Evolutionary conservation across 2,888 invertebrate species (phyloP).

Genomic region (Melanargia galathea): DNA sequence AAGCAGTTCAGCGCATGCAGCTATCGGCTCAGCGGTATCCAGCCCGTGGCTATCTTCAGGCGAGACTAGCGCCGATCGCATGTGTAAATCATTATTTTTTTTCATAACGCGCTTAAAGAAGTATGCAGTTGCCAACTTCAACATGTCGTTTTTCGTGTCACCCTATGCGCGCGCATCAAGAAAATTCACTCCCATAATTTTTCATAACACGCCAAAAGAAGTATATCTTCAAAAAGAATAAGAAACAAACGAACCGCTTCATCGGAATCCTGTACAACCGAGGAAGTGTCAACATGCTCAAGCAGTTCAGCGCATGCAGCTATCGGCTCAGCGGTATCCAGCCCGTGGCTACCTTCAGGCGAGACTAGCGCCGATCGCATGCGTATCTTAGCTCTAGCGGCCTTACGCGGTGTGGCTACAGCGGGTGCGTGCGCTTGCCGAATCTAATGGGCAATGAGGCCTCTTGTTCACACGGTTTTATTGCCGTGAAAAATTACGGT

Average conservation of each 20-base stretch:
- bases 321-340: constrained; percentile 9
- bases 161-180: too few species aligned
- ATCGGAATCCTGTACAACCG: constrained; percentile 16
- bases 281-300: constrained; percentile 8
- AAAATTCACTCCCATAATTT: too few species aligned
- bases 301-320: constrained; percentile 19
- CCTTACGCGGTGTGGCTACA: constrained; percentile 47
- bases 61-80: constrained; percentile 56
- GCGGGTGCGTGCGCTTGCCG: constrained; percentile 55
- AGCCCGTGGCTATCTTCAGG: constrained; percentile 45
- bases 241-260: constrained; percentile 29
- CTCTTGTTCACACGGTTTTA: too few species aligned
- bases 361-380: constrained; percentile 57
- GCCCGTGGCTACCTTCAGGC: constrained; percentile 47
- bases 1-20: constrained; percentile 16
- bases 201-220: too few species aligned
- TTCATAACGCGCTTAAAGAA: too few species aligned
- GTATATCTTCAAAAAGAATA: background rate
- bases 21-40: constrained; percentile 10
- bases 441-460: constrained; percentile 69
- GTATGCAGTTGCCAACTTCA: too few species aligned
- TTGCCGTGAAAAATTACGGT: too few species aligned
- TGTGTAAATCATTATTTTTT: constrained; percentile 50
- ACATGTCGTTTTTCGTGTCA: too few species aligned
- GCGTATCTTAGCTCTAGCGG: constrained; percentile 50